Percentiles rank a stretch among this genome's conserved stretches.
These are phyloP conservation scores for Hycleus phaleratus DNA, from an alignment of 1,140 invertebrate species.

Conservation along the genomic window DNA sequence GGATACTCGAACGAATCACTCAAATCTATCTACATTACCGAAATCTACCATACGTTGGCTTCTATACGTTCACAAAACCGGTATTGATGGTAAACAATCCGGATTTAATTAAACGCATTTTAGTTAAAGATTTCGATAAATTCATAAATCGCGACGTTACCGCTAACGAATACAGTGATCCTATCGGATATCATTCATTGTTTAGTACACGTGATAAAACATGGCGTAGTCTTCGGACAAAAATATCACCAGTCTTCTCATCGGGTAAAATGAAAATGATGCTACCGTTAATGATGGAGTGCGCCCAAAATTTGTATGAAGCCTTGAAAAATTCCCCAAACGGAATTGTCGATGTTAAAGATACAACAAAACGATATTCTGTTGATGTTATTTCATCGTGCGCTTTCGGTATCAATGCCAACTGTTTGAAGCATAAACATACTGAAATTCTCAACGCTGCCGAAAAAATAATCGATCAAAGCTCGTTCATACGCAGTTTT, in stretches of 20 bases:
- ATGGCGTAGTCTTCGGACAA: slow-evolving; percentile 40
- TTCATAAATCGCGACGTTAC: not conserved
- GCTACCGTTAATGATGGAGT: slow-evolving; percentile 37
- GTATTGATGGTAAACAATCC: not conserved
- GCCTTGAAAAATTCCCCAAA: slow-evolving; percentile 17
- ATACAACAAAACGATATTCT: slow-evolving; percentile 44
- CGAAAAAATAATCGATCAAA: no score
- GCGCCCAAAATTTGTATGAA: slow-evolving; percentile 24
- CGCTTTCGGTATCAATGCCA: slow-evolving; percentile 44
- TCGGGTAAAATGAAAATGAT: slow-evolving; percentile 41
- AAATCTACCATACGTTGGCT: no score
- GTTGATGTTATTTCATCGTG: slow-evolving; percentile 37
- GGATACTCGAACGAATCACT: slow-evolving; percentile 1
- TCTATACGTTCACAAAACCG: no score
- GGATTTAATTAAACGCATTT: slow-evolving; percentile 18
- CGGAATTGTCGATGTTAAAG: slow-evolving; percentile 35
- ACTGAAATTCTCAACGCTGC: not conserved
- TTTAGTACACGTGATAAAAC: not conserved
- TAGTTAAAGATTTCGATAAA: no score
- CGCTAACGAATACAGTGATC: slow-evolving; percentile 8
- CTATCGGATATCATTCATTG: slow-evolving; percentile 6
- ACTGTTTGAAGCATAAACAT: not conserved
- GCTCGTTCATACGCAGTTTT: no score
- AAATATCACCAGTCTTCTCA: slow-evolving; percentile 39
- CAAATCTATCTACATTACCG: slow-evolving; percentile 27